Evolutionary conservation across 1,140 invertebrate species (phyloP).

Genomic region (Scaptomyza montana): DNA sequence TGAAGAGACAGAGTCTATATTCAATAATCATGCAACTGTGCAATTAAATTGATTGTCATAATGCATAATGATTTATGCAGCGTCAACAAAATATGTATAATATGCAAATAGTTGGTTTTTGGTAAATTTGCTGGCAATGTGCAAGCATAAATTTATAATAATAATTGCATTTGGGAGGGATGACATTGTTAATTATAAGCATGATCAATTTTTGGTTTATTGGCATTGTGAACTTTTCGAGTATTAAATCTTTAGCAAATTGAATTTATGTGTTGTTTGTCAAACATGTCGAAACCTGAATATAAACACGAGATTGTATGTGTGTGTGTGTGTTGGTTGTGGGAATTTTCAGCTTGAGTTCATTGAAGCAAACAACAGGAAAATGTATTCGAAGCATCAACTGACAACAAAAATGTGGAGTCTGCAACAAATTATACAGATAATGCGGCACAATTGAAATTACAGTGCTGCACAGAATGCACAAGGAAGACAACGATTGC

Average conservation of each 20-base stretch:
- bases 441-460: slow-evolving; percentile 73
- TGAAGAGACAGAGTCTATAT: too few relatives aligned
- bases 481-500: slow-evolving; percentile 27
- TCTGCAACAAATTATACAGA: slow-evolving; percentile 68
- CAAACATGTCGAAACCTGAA: slow-evolving; percentile 28
- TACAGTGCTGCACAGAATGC: slow-evolving; percentile 41
- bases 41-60: slow-evolving; percentile 26
- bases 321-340: neutral
- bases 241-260: slow-evolving; percentile 20
- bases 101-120: neutral
- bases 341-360: slow-evolving; percentile 15
- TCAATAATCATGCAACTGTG: neutral
- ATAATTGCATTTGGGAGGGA: slow-evolving; percentile 9
- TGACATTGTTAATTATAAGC: slow-evolving; percentile 46
- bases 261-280: slow-evolving; percentile 39
- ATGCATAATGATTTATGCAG: neutral
- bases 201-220: slow-evolving; percentile 25
- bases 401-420: slow-evolving; percentile 30
- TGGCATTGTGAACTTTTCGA: slow-evolving; percentile 1
- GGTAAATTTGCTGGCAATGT: neutral
- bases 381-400: slow-evolving; percentile 8
- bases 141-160: neutral
- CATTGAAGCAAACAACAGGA: slow-evolving; percentile 24
- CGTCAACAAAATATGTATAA: neutral
- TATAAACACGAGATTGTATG: neutral